Percentiles rank a stretch among this genome's conserved stretches.
These are phyloP conservation scores for Tretioscincus oriximinensis DNA, from an alignment of 2,113 vertebrate genomes.

Conservation along the genomic window DNA sequence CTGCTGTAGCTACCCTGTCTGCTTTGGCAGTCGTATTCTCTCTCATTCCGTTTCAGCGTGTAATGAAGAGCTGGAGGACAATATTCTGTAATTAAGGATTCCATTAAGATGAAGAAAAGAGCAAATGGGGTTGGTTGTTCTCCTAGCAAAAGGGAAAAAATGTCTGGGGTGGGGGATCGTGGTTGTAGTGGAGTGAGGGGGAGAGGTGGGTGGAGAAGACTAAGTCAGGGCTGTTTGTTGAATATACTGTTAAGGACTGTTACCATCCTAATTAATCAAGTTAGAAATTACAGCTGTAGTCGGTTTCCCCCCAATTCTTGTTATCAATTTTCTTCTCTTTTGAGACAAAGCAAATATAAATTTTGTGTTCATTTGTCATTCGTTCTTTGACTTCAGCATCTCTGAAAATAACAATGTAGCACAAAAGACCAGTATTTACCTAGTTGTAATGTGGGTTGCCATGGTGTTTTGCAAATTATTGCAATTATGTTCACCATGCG, in stretches of 20 bases:
- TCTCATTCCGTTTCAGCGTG: conserved; percentile 75
- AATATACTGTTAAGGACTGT: conserved; percentile 89
- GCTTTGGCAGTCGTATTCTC: conserved; percentile 71
- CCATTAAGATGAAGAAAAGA: conserved; percentile 98
- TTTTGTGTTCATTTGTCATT: conserved; percentile 90
- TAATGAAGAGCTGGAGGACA: conserved; percentile 92
- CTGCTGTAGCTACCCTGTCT: conserved; percentile 74
- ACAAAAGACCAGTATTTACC: conserved; percentile 91
- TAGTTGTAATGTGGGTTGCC: conserved; percentile 99
- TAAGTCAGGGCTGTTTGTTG: conserved; percentile 92
- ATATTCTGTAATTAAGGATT: conserved; percentile 99
- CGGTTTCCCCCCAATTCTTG: conserved; percentile 84
- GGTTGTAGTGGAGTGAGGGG: conserved; percentile 72
- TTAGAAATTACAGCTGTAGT: conserved; percentile 95
- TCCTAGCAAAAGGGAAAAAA: conserved; percentile 80
- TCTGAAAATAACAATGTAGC: conserved; percentile 92
- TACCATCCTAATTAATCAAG: conserved; percentile 98
- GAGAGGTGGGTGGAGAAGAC: conserved; percentile 86
- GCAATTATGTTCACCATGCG: conserved; percentile 99
- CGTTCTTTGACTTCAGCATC: conserved; percentile 89
- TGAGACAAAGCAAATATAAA: conserved; percentile 98
- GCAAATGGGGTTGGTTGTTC: conserved; percentile 99
- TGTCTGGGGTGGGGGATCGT: conserved; percentile 77
- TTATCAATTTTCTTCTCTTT: conserved; percentile 97
- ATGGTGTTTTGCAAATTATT: conserved; percentile 99